Base-by-base conservation (phyloP, 92 coral and sea anemone species). In the Epizoanthus fatuus region DNA sequence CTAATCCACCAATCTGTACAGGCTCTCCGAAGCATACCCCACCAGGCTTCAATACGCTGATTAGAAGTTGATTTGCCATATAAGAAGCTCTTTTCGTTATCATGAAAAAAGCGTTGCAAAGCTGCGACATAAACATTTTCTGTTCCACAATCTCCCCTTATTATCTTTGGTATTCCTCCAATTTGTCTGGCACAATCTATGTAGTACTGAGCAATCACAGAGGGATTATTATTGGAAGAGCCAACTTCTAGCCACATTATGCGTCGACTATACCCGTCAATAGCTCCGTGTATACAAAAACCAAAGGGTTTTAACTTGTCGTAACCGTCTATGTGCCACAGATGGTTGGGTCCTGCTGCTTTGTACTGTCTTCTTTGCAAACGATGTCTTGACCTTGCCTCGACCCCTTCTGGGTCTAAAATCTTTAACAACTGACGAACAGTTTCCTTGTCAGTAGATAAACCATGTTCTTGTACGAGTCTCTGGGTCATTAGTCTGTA, bases 201-300 rank as follows among this genome's bases (percentile, higher is more conserved):
- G 72, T 63, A 91, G 77, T 91, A 86, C 6, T 42, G 5, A 42
- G 47, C 47, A 42, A 42, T 42, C 47, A 42, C 47, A 45, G 62
- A 15, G 22, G 93, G 93, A 69, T 85, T 75, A 71, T 86, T 73
- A 80, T 86, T 90, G 9, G 84, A 74, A 59, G 63, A 53, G 11
- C 70, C 84, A 49, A 91, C 88, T 25, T 86, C 91, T 6, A 91
- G 80, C 94, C 91, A 86, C 84, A 91, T 68, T 37, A 79, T 70
- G 25, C 78, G 74, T 42, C 6, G 47, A 75, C 86, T 81, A 47
- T 87, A 81, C n/a, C 86, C 86, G 74, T 80, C 86, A 15, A 81
- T 72, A 13, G 82, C 72, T 15, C 86, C 91, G 17, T 80, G 91
- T 22, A 87, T 29, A 29, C 35, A 29, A 1, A 29, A 29, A 29